Evolutionary conservation across 2,113 vertebrate genomes (phyloP), one percentile per base, ranked within the genome.

Genomic region (Cygnus atratus): DNA sequence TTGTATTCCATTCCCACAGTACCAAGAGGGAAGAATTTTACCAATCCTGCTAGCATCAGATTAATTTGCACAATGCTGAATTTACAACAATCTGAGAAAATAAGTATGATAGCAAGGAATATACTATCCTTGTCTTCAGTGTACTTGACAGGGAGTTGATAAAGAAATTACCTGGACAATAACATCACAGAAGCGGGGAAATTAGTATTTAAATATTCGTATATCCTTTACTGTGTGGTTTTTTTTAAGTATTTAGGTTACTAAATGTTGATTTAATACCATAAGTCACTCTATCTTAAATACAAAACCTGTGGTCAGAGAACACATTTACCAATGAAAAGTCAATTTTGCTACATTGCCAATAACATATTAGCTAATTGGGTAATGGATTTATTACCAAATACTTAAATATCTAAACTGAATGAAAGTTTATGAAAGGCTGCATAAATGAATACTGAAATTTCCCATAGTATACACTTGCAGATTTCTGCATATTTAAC

Each of bases 401-500:
- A 46, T 28, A 52, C 12, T 79, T 82, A 84, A 84, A 72, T 55
- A 84, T 5, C 10, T 33, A 14, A 62, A 50, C 55, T 82, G 54
- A 88, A 94, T 82, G 84, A 52, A 67, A 33, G 21, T 15, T 82
- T 63, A 73, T 50, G 44, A 75, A 93, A 68, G 11, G 52, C 4
- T 66, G 41, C 33, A 61, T 79, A 96, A 86, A 88, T 61, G 48
- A 94, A 67, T 55, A 61, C 3, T 58, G 9, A 68, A 41, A 84
- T 80, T 92, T 88, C 44, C 66, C 67, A n/a, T 37, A 63, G 41
- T n/a, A 63, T 24, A 70, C 8, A n/a, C 21, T 33, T 62, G 54
- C 68, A 73, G 57, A 90, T 90, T 90, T 82, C 73, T 76, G 21
- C 54, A 54, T 63, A 74, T 91, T 90, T 84, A 87, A 62, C 21